Base-by-base conservation (phyloP, 2,888 invertebrate genomes). In the Acrobasis repandana region DNA sequence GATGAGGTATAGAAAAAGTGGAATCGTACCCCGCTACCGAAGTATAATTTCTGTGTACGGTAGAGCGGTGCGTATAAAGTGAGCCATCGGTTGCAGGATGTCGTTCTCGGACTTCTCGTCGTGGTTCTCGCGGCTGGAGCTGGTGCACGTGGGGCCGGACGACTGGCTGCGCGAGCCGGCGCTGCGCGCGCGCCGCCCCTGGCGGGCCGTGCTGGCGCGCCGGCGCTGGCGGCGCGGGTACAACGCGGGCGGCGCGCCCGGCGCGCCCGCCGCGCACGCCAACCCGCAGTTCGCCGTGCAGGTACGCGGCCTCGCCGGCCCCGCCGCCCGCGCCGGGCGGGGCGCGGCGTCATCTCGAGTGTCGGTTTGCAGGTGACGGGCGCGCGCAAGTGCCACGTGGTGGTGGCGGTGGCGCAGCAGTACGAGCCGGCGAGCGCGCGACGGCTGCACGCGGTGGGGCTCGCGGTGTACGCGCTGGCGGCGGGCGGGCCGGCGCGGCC, bases 111-210 rank as follows among this genome's bases (percentile, higher is more conserved):
- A 96, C 77, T 95, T 96, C 82, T 93, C 94, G 57, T 83, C 90
- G 15, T 93, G 94, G 77, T 96, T 95, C 86, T 93, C 93, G 2
- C 94, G 94, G 73, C 86, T 95, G 69, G 95, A 95, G 82, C 90
- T 96, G 73, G 95, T 96, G 68, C 96, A 96, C 80, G 93, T 96
- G 67, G 96, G 95, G 10, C 96, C 96, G 14, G 96, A 96, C 79
- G 95, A 95, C 82, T 95, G 95, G 95, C 93, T 95, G 93, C 83
- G 92, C 70, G 95, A 95, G 82, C 93, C 94, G 16, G 94, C 94
- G 43, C 89, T 95, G 68, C 95, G 94, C 78, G 93, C 56, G 68
- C 94, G 94, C 75, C 94, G 94, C 76, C 95, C 95, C 20, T 95
- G 95, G 95, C 88, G 95, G 66, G 95, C 95, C 58, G 95, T 95